Evolutionary conservation across 2,113 vertebrate species (phyloP), one percentile per base, ranked within the genome.

Genomic region (Ophthalmolycus amberensis): DNA sequence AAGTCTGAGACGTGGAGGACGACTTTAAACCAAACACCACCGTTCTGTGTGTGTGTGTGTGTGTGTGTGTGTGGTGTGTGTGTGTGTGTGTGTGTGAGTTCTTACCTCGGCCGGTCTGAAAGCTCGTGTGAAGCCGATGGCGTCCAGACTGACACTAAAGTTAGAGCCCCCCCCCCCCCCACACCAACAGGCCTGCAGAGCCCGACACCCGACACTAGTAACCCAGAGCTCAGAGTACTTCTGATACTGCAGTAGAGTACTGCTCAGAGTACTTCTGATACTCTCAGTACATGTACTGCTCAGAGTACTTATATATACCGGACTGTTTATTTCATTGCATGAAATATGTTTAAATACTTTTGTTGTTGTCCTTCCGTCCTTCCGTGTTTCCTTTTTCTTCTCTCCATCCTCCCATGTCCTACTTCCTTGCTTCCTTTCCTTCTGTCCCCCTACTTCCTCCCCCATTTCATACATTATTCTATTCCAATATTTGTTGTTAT

Each of bases 121-220:
- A 50, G 65, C n/a, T 77, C 11, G 37, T 62, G 60, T 80, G 69
- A 67, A 58, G 77, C 75, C 14, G 67, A 38, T 4, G 38, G 37
- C 27, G 1, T 46, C 9, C 52, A 29, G 44, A 79, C 38, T 80
- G 85, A 87, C 64, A 77, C 79, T 75, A 85, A 84, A 91, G 77
- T 90, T 84, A 85, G 87, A 85, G 63, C 58, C 14, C 38, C 9
- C 40, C 48, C 62, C 29, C 52, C 8, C 56, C 9, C 67, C 32
- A 54, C 29, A 42, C 56, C 58, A 27, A 32, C 58, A 25, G n/a
- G 54, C 54, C 54, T 25, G 54, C 58, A 59, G 58, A 29, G 15
- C 12, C 25, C 60, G 75, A 77, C 64, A 77, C 80, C 62, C 14
- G 66, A 88, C 85, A 89, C 90, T 85, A 74, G 81, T 82, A 88